Base-by-base conservation (phyloP, 2,888 invertebrate genomes). In the Coelopa pilipes region DNA sequence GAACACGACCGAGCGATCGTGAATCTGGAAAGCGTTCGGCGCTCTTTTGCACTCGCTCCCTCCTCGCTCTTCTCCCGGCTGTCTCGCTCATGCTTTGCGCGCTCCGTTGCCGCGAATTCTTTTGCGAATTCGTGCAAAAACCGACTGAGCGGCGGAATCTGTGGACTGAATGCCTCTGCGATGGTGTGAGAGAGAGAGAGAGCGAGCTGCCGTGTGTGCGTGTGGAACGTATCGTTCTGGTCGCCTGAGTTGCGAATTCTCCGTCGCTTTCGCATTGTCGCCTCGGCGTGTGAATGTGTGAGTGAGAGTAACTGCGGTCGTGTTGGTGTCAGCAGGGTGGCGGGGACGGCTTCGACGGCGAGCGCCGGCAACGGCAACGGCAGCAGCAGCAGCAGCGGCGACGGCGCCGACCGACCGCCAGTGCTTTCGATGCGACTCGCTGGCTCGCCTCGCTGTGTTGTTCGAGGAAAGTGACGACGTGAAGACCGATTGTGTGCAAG, bases 381-480 rank as follows among this genome's bases (percentile, higher is more conserved):
- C n/a, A n/a, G n/a, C n/a, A n/a, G n/a, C n/a, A n/a, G n/a, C n/a
- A n/a, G n/a, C n/a, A 34, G 34, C 34, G 7, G 34, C 34, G 34
- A 34, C 34, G 21, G 57, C 57, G 11, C n/a, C 11, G 34, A 10
- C 21, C 24, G 46, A 47, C 19, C 47, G 65, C 34, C 24, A 59
- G 65, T 49, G 70, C 70, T 63, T 63, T 53, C 53, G 70, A 45
- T 34, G 55, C 68, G 21, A 66, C 57, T 70, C 19, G 63, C 68
- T 72, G 71, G 59, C 73, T 76, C 75, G 60, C 62, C 49, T 70
- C 72, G 75, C 75, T 84, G 82, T 81, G 85, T 85, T 85, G 85
- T 83, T 83, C 84, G 84, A 83, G 81, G 84, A 82, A 82, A 84
- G 84, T 83, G 84, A 84, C 82, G 84, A 84, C 82, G 84, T 82